Conservation (phyloP, 2,888 invertebrate genomes). For the Eumacrocentrus americanus region DNA sequence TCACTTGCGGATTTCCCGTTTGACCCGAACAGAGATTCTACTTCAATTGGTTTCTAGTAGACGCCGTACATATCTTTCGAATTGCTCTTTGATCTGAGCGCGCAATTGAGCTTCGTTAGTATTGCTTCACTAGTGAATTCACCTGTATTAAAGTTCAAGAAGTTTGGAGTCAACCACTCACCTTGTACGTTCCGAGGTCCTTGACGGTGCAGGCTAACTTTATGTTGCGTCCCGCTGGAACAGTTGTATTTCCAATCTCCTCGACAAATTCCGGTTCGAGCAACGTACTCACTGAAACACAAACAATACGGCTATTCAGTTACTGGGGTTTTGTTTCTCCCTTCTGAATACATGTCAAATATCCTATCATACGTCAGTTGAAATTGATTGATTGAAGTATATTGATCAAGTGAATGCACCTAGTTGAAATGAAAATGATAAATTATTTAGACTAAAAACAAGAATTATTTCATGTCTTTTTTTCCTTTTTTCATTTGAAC, state of each 20-base stretch:
- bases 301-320: constrained; percentile 35
- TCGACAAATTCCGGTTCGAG: constrained; percentile 91
- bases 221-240: constrained; percentile 87
- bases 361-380: no score
- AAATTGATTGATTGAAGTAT: no score
- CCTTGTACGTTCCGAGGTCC: constrained; percentile 90
- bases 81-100: not conserved
- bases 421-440: no score
- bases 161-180: constrained; percentile 60
- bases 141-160: not conserved
- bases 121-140: not conserved
- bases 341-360: no score
- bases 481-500: no score
- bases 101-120: not conserved
- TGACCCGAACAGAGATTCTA: no score
- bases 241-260: constrained; percentile 88
- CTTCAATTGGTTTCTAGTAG: not conserved
- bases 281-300: constrained; percentile 71
- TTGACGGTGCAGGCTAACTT: constrained; percentile 90
- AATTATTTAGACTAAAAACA: no score
- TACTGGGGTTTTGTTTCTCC: no score
- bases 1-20: not conserved
- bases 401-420: no score
- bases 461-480: no score
- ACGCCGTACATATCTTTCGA: not conserved